phyloP scores from a whole-genome alignment of 2,113 vertebrate species.

The Albula glossodonta region DNA sequence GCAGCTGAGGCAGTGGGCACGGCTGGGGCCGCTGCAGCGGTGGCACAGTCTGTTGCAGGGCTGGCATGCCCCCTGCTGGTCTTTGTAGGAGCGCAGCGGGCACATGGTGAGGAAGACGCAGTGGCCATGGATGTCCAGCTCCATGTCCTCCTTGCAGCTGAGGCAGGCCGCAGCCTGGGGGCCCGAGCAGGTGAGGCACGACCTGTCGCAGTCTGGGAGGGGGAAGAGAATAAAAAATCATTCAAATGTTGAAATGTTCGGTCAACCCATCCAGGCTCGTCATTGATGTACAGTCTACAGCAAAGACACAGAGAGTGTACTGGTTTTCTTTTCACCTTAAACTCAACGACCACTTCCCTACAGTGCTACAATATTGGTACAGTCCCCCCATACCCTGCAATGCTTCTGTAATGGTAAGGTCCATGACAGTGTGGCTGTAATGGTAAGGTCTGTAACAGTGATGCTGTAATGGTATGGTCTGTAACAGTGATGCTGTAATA shows the following conservation, averaged over 20 bases:
- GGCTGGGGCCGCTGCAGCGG: conserved; percentile 72
- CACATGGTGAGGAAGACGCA: conserved; percentile 71
- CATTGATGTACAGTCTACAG: no score
- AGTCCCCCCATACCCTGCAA: no score
- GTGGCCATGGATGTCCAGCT: conserved; percentile 45
- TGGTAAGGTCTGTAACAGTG: neutral
- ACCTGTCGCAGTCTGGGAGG: conserved; percentile 76
- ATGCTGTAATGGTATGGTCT: neutral
- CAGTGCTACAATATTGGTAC: no score
- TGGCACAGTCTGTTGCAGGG: conserved; percentile 76
- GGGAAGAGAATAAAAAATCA: neutral
- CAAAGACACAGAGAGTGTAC: no score
- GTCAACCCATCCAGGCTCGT: no score
- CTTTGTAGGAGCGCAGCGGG: conserved; percentile 62
- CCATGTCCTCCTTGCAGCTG: conserved; percentile 65
- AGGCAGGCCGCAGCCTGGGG: conserved; percentile 68
- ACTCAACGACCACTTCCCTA: neutral
- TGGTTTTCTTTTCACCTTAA: no score
- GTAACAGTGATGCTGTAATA: no score
- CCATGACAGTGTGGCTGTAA: no score
- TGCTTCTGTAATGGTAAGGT: no score
- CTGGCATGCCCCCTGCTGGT: conserved; percentile 62
- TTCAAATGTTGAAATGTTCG: no score
- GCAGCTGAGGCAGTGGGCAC: conserved; percentile 79
- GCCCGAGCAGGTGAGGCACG: conserved; percentile 77